These are phyloP conservation scores for Thalpophila matura DNA, from an alignment of 2,888 invertebrate genomes.

Conservation along the genomic window DNA sequence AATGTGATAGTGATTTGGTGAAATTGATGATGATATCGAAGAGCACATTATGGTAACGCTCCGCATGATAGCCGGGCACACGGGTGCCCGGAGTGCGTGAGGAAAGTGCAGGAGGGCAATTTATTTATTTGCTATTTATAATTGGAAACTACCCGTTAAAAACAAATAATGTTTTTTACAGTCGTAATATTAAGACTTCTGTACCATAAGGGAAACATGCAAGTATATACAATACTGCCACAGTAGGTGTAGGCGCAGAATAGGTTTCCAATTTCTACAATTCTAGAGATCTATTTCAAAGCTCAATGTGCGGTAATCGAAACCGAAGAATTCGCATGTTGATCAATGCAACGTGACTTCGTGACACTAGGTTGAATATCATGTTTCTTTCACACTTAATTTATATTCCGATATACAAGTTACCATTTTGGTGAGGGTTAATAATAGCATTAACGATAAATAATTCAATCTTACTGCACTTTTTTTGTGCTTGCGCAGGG, in stretches of 20 bases:
- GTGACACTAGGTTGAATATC: conserved; percentile 46
- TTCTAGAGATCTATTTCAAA: conserved; percentile 53
- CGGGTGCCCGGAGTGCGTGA: too few relatives aligned
- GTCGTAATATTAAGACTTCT: too few relatives aligned
- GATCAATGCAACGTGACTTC: conserved; percentile 59
- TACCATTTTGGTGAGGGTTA: conserved; percentile 16
- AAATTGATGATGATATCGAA: too few relatives aligned
- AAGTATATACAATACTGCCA: not conserved
- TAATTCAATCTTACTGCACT: too few relatives aligned
- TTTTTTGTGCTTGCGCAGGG: too few relatives aligned
- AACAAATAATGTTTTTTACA: too few relatives aligned
- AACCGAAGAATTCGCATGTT: conserved; percentile 49
- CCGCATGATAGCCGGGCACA: too few relatives aligned
- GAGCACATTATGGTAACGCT: too few relatives aligned
- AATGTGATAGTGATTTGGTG: too few relatives aligned
- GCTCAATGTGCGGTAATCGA: conserved; percentile 56
- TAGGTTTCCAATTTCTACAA: conserved; percentile 48
- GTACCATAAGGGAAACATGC: not conserved
- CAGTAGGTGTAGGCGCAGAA: not conserved
- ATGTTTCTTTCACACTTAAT: conserved; percentile 41
- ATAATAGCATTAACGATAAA: not conserved
- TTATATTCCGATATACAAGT: conserved; percentile 13
- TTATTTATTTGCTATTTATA: too few relatives aligned
- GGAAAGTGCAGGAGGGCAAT: too few relatives aligned
- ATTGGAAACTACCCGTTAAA: too few relatives aligned